A percentile compares a stretch with the other conserved stretches of the same genome.
Evolutionary conservation across 2,888 invertebrate species (phyloP).

Genomic region (Metalampra italica): DNA sequence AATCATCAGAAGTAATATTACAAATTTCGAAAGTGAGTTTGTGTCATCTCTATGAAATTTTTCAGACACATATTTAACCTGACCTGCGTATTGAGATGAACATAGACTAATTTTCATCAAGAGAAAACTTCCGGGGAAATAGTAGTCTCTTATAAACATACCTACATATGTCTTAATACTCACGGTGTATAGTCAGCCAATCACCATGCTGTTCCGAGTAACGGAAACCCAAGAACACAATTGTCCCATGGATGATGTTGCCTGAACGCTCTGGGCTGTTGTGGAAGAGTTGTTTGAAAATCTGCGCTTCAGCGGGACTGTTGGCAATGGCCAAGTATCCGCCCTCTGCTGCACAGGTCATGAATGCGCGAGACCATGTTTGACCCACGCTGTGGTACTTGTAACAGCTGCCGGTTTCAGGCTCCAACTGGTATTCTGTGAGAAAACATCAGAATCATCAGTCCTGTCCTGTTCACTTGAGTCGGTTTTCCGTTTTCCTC

Average conservation of each 20-base stretch:
- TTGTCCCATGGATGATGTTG: conserved; percentile 22
- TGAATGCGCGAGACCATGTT: conserved; percentile 38
- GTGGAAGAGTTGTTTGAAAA: conserved; percentile 26
- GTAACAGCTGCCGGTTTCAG: conserved; percentile 41
- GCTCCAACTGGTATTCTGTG: conserved; percentile 36
- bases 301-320: conserved; percentile 29
- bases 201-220: conserved; percentile 27
- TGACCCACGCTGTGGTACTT: conserved; percentile 41
- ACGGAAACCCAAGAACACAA: conserved; percentile 26
- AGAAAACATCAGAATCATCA: no score
- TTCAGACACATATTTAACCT: no score
- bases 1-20: no score
- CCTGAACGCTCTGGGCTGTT: conserved; percentile 19
- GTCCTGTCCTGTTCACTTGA: no score
- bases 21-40: no score
- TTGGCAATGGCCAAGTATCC: conserved; percentile 44
- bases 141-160: no score
- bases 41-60: no score
- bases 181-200: conserved; percentile 24
- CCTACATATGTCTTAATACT: no score
- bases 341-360: conserved; percentile 44
- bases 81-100: no score
- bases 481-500: no score
- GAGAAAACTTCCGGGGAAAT: no score
- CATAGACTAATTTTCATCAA: no score